phyloP scores from a whole-genome alignment of 1,140 invertebrate species.

The Mamestra configurata region DNA sequence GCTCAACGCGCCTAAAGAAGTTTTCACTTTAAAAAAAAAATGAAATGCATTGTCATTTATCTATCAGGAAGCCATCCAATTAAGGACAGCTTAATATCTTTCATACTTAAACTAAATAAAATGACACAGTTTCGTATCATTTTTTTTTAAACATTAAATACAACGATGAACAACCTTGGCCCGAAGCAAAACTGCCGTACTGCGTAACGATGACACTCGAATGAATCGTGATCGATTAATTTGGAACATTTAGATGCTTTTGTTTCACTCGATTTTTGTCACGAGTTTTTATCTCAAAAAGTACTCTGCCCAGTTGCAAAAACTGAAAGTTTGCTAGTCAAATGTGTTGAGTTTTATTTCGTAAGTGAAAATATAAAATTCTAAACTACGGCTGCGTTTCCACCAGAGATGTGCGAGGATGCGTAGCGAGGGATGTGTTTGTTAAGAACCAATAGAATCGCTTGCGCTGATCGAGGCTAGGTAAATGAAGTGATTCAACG shows the following conservation, averaged over 20 bases:
- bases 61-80: background rate
- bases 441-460: no score
- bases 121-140: background rate
- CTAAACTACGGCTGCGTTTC: no score
- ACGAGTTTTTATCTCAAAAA: background rate
- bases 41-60: background rate
- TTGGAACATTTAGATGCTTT: background rate
- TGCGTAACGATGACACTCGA: background rate
- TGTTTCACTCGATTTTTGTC: background rate
- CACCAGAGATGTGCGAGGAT: no score
- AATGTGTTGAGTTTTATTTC: no score
- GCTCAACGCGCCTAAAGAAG: no score
- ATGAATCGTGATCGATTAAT: constrained; percentile 12
- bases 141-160: background rate
- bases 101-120: background rate
- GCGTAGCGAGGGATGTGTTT: no score
- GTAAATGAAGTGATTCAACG: no score
- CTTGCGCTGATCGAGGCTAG: no score
- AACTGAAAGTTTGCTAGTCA: no score
- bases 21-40: background rate
- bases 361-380: no score
- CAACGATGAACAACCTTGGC: background rate
- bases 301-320: no score
- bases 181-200: background rate
- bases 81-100: background rate